Conservation (phyloP, 2,113 vertebrate genomes). For the Taurulus bubalis region DNA sequence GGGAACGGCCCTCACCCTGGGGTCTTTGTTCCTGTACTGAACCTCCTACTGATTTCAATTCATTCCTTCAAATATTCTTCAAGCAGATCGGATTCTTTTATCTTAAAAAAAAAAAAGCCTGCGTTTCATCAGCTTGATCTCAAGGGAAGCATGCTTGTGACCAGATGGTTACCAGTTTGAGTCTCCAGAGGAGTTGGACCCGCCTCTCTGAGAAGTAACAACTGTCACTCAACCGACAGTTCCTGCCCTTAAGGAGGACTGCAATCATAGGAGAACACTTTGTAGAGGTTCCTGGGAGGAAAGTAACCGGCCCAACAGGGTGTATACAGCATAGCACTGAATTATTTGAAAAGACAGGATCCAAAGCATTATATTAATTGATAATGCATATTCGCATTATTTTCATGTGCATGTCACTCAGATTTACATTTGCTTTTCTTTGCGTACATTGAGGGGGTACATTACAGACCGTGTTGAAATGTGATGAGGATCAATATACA, state of each 20-base stretch:
- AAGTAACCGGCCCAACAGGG: not conserved
- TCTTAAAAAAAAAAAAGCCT: not conserved
- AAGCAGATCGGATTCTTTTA: not conserved
- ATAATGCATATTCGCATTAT: conserved; percentile 6
- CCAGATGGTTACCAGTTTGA: conserved; percentile 1
- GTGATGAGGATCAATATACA: not conserved
- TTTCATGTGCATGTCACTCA: not conserved
- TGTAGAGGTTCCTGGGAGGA: not conserved
- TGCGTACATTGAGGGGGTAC: not conserved
- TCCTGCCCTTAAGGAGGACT: not conserved
- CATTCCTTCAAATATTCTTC: not conserved
- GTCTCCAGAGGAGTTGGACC: not conserved
- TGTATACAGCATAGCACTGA: not conserved
- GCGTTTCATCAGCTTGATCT: not conserved
- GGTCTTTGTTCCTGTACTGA: conserved; percentile 8
- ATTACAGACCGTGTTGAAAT: not conserved
- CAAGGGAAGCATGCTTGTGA: not conserved
- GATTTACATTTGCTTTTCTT: not conserved
- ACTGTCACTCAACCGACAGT: not conserved
- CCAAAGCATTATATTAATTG: not conserved
- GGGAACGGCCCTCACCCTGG: not conserved
- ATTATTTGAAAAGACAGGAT: not conserved
- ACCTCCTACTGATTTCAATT: not conserved
- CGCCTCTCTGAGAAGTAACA: not conserved
- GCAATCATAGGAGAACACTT: not conserved